phyloP scores from a whole-genome alignment of 1,140 invertebrate species.

The Procambarus virginalis region DNA sequence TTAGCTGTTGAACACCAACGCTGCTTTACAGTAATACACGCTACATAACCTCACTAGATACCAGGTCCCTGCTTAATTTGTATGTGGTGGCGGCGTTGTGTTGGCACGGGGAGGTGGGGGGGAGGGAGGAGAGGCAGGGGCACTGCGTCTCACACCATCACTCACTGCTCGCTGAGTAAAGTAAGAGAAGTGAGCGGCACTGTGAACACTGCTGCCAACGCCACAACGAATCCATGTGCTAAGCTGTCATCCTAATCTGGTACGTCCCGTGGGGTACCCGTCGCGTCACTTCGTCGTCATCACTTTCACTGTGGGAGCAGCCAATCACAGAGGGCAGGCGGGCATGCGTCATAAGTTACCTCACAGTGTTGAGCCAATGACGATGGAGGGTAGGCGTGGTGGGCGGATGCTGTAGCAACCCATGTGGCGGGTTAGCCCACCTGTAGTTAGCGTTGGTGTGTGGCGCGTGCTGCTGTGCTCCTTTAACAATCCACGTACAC shows the following conservation, averaged over 20 bases:
- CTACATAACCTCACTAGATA: background rate
- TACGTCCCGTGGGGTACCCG: slow-evolving; percentile 19
- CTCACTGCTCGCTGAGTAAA: background rate
- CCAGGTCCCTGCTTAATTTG: background rate
- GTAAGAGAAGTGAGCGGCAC: background rate
- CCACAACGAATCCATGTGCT: slow-evolving; percentile 1
- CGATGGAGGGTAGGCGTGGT: background rate
- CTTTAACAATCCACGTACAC: background rate
- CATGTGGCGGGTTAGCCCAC: slow-evolving; percentile 40
- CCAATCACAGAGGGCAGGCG: background rate
- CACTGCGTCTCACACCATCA: background rate
- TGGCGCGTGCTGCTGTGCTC: slow-evolving; percentile 11
- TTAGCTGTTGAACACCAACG: background rate
- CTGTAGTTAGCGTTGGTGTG: slow-evolving; percentile 42
- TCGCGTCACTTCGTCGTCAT: slow-evolving; percentile 9
- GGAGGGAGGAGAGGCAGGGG: background rate
- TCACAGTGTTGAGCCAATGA: slow-evolving; percentile 27
- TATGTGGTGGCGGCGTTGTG: background rate
- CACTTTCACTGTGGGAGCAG: background rate
- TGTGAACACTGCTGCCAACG: background rate
- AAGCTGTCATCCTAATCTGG: slow-evolving; percentile 40
- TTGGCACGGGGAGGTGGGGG: background rate
- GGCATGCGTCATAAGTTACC: slow-evolving; percentile 45
- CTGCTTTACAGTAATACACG: background rate
- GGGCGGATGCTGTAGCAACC: slow-evolving; percentile 27